A percentile compares a stretch with the other conserved stretches of the same genome.
phyloP scores from a whole-genome alignment of 2,797 vertebrate genomes.

The Sebastes reedi region DNA sequence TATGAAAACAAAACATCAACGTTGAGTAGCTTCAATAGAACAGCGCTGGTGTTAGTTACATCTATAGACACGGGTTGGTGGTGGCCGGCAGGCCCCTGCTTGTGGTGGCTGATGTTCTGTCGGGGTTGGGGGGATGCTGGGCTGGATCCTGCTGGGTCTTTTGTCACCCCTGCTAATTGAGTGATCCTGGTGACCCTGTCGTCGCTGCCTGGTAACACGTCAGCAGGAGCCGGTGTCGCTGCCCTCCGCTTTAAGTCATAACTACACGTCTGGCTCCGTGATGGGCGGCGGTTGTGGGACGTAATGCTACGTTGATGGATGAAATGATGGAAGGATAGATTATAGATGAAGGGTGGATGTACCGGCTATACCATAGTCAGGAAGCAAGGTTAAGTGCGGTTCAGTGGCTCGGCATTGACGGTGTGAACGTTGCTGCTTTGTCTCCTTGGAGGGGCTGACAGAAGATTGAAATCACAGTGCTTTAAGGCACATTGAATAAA shows the following conservation, averaged over 20 bases:
- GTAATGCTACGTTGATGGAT: not conserved
- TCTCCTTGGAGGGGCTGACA: not conserved
- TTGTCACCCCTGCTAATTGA: conserved; percentile 81
- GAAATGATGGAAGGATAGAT: conserved; percentile 35
- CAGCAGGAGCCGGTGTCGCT: conserved; percentile 59
- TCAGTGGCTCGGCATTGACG: not conserved
- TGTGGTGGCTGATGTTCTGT: conserved; percentile 58
- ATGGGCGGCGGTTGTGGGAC: conserved; percentile 3
- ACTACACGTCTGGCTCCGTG: conserved; percentile 35
- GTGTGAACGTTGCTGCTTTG: conserved; percentile 19
- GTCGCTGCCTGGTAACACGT: conserved; percentile 66
- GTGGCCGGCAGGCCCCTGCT: conserved; percentile 31
- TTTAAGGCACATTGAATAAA: conserved; percentile 34
- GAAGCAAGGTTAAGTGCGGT: conserved; percentile 26
- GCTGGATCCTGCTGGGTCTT: conserved; percentile 68
- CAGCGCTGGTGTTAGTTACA: not conserved
- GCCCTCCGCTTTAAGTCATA: conserved; percentile 55
- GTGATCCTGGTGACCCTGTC: conserved; percentile 74
- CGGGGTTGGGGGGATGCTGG: conserved; percentile 49
- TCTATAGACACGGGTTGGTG: conserved; percentile 22
- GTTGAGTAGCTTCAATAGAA: not conserved
- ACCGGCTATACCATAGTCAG: not conserved
- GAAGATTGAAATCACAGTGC: conserved; percentile 24
- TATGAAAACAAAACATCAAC: not conserved
- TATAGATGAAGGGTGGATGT: not conserved